These are phyloP conservation scores for Neopipo cinnamomea DNA, from an alignment of 2,113 vertebrate species.

Conservation along the genomic window DNA sequence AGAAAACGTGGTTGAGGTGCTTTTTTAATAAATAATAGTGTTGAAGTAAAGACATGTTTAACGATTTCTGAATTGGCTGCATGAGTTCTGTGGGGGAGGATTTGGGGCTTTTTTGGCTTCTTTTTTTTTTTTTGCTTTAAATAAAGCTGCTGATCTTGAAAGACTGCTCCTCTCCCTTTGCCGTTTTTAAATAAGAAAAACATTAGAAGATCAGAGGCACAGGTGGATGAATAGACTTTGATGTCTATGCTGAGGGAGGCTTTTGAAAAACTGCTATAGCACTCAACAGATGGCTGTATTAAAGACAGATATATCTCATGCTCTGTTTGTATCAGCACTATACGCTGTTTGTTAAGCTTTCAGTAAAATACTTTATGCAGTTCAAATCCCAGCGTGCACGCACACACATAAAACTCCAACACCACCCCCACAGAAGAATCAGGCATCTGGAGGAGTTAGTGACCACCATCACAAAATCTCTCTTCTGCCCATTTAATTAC, in stretches of 20 bases:
- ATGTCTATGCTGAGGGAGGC: conserved; percentile 1
- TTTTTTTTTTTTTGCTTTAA: background rate
- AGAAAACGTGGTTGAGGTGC: background rate
- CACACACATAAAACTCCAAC: background rate
- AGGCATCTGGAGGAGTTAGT: background rate
- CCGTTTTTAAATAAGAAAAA: conserved; percentile 14
- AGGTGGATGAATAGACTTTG: conserved; percentile 42
- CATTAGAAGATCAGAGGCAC: conserved; percentile 45
- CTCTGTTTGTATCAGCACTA: background rate
- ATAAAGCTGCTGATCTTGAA: background rate
- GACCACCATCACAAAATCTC: background rate
- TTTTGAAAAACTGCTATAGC: conserved; percentile 45
- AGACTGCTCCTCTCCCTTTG: background rate
- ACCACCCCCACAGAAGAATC: background rate
- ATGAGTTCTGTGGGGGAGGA: background rate
- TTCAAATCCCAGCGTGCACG: background rate
- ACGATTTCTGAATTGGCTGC: background rate
- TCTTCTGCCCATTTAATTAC: background rate
- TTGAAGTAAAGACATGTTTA: background rate
- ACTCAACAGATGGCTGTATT: conserved; percentile 40
- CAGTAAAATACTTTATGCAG: background rate
- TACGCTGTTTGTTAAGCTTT: background rate
- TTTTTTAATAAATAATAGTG: background rate
- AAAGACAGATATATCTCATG: background rate
- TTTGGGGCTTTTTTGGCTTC: background rate